Conservation (phyloP, 2,113 vertebrate species). For the Ameiurus melas region DNA sequence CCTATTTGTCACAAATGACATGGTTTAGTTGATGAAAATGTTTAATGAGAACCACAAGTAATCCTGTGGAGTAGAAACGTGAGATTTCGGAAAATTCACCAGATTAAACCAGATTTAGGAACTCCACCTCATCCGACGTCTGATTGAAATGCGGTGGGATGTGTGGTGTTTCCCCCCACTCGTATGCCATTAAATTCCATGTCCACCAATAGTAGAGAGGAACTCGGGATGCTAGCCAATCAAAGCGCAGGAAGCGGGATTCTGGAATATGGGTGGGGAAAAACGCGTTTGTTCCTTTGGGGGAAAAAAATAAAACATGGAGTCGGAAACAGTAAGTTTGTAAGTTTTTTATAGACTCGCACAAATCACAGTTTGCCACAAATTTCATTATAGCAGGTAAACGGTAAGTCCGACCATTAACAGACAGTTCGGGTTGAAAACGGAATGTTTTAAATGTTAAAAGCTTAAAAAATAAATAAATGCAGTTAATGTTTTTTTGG, state of each 20-base stretch:
- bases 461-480: background rate
- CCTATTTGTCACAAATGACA: background rate
- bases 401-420: background rate
- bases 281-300: background rate
- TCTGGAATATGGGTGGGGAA: background rate
- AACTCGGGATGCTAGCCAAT: background rate
- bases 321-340: constrained; percentile 41
- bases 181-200: background rate
- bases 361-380: background rate
- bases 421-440: background rate
- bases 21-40: background rate
- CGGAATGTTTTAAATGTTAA: background rate
- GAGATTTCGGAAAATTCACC: background rate
- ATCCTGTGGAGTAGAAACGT: background rate
- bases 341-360: background rate
- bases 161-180: background rate
- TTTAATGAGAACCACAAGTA: background rate
- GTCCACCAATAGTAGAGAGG: background rate
- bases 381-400: background rate
- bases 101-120: background rate
- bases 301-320: constrained; percentile 24
- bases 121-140: constrained; percentile 6
- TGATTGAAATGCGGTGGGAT: background rate
- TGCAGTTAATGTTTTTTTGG: background rate
- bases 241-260: background rate